These are phyloP conservation scores for Xiphophorus hellerii DNA, from an alignment of 2,113 vertebrate species.

Conservation along the genomic window DNA sequence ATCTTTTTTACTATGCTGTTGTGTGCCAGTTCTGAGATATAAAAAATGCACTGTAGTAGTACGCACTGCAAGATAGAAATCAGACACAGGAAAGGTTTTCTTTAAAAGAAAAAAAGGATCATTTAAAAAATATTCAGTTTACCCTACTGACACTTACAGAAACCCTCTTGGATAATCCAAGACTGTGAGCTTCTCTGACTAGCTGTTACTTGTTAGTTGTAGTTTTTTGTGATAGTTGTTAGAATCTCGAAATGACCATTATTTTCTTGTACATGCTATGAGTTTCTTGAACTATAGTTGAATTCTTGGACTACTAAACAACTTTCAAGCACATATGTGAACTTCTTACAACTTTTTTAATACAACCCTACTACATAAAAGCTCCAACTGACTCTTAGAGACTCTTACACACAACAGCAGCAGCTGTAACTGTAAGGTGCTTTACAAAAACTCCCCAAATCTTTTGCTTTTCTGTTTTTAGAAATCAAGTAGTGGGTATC, in stretches of 20 bases:
- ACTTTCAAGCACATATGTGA: too few species aligned
- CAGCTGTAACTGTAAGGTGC: too few species aligned
- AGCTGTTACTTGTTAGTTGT: neutral
- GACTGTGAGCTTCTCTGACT: neutral
- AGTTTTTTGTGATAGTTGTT: neutral
- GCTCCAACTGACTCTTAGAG: too few species aligned
- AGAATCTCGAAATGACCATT: neutral
- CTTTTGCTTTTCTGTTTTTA: too few species aligned
- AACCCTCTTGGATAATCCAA: neutral
- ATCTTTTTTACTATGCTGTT: neutral
- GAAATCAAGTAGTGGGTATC: too few species aligned
- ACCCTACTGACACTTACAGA: neutral
- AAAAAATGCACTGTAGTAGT: neutral
- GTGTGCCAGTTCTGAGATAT: neutral
- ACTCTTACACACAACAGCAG: too few species aligned
- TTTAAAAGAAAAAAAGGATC: neutral
- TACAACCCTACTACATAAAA: too few species aligned
- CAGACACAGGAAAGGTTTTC: neutral
- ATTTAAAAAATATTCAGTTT: neutral
- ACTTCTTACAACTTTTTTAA: too few species aligned
- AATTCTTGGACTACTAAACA: too few species aligned
- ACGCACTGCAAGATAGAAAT: neutral
- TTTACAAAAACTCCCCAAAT: too few species aligned
- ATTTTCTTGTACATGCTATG: neutral
- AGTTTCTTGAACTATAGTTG: too few species aligned